Evolutionary conservation across 2,797 vertebrate genomes (phyloP).

Genomic region (Zalophus californianus): DNA sequence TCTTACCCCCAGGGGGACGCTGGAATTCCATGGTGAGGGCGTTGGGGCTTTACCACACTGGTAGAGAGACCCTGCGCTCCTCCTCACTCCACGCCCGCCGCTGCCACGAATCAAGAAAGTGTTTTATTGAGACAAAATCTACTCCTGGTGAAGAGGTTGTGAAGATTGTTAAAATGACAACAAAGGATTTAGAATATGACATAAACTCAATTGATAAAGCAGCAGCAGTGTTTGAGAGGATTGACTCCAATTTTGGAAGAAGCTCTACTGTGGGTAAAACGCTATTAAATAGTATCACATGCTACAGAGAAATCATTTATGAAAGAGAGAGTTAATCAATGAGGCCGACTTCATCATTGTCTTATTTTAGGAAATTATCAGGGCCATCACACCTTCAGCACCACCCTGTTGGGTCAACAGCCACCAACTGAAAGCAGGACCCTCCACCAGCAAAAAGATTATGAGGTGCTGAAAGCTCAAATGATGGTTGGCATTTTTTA

Average conservation of each 20-base stretch:
- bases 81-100: too few species aligned
- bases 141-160: neutral
- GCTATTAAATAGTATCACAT: neutral
- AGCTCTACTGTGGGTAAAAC: neutral
- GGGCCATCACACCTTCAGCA: neutral
- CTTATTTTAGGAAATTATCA: neutral
- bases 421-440: neutral
- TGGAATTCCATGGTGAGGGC: constrained; percentile 96
- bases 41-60: neutral
- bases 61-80: neutral
- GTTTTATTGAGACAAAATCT: neutral
- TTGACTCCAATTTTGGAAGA: neutral
- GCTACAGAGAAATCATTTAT: neutral
- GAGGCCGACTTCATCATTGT: neutral
- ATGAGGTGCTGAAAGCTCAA: neutral
- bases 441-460: neutral
- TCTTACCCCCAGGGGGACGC: constrained; percentile 97
- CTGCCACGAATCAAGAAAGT: neutral
- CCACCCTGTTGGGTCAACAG: neutral
- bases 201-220: neutral
- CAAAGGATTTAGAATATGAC: neutral
- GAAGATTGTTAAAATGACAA: neutral
- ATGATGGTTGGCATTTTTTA: neutral
- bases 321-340: neutral
- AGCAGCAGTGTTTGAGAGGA: neutral